These are phyloP conservation scores for Campoletis raptor DNA, from an alignment of 2,888 invertebrate species.

Conservation along the genomic window DNA sequence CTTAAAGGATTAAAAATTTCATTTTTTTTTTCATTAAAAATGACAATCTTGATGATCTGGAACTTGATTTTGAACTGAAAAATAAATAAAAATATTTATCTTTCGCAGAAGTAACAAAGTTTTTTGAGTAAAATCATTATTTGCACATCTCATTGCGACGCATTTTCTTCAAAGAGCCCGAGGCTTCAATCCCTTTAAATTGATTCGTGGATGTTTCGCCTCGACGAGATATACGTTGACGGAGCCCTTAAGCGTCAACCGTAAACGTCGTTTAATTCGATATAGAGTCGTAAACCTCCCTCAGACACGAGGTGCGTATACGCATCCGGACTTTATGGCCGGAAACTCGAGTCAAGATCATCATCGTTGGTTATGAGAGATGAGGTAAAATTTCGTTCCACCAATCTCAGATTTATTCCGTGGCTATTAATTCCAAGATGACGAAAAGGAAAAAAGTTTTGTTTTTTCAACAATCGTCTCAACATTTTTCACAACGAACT, in stretches of 20 bases:
- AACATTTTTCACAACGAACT: not conserved
- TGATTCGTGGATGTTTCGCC: constrained; percentile 38
- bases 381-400: not conserved
- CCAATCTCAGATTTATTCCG: constrained; percentile 29
- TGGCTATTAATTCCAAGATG: not conserved
- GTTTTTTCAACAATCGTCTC: too few relatives aligned
- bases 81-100: not conserved
- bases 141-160: constrained; percentile 26
- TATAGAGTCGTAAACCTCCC: constrained; percentile 73
- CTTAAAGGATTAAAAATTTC: constrained; percentile 32
- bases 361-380: constrained; percentile 34
- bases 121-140: constrained; percentile 55
- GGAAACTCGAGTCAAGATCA: constrained; percentile 64
- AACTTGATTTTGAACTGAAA: not conserved
- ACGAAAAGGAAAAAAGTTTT: not conserved
- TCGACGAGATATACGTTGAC: constrained; percentile 25
- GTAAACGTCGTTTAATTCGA: constrained; percentile 76
- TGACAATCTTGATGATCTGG: not conserved
- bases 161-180: constrained; percentile 18
- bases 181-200: constrained; percentile 45
- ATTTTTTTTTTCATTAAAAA: constrained; percentile 26
- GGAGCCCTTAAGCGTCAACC: constrained; percentile 65
- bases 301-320: constrained; percentile 49
- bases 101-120: constrained; percentile 28
- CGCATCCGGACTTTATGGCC: constrained; percentile 57